These are phyloP conservation scores for Calameuta filiformis DNA, from an alignment of 2,888 invertebrate species.

Conservation along the genomic window DNA sequence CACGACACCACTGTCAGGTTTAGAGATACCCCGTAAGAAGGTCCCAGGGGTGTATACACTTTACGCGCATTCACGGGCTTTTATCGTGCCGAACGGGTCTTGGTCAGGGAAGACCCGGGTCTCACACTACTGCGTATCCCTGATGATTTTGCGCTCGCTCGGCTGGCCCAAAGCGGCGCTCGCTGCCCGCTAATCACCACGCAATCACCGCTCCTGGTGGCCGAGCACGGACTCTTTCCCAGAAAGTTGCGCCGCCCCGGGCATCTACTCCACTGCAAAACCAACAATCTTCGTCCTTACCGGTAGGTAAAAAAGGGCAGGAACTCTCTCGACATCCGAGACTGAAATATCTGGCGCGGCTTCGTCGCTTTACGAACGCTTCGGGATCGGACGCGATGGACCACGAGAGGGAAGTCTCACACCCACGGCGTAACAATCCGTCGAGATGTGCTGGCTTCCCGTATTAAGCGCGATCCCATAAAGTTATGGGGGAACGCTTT, in stretches of 20 bases:
- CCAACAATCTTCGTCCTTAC: constrained; percentile 60
- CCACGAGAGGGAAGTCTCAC: neutral
- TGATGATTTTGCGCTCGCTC: neutral
- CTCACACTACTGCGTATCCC: neutral
- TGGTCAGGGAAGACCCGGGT: neutral
- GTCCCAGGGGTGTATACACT: neutral
- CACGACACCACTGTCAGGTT: neutral
- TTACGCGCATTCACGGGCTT: neutral
- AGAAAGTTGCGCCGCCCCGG: constrained; percentile 48
- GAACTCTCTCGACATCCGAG: neutral
- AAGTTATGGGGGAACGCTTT: constrained; percentile 3
- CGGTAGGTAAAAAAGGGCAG: constrained; percentile 29
- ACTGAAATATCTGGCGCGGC: neutral
- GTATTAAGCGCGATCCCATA: neutral
- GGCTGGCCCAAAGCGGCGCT: constrained; percentile 8
- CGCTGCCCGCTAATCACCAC: constrained; percentile 58
- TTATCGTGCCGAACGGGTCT: neutral
- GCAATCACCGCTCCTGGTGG: constrained; percentile 59
- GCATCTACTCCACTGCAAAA: constrained; percentile 50
- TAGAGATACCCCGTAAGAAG: neutral
- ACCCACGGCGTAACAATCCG: neutral
- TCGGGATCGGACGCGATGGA: neutral
- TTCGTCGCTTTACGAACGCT: neutral
- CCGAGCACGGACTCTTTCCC: constrained; percentile 31
- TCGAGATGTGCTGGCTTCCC: neutral